phyloP scores from a whole-genome alignment of 2,888 invertebrate species.

The Alloplasta piceator region DNA sequence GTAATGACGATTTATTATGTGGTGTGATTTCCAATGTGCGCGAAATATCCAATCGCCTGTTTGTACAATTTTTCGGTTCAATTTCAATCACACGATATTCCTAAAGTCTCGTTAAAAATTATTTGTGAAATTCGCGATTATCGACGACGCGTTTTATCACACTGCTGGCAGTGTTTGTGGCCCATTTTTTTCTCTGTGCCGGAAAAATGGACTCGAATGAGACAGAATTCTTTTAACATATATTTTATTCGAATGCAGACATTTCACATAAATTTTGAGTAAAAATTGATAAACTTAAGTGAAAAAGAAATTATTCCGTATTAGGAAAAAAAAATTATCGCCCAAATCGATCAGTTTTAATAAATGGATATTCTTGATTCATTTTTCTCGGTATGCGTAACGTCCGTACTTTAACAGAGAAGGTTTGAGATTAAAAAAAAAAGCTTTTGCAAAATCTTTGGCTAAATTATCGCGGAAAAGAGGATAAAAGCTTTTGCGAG shows the following conservation, averaged over 20 bases:
- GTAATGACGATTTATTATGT: conserved; percentile 15
- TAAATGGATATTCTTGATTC: too few species aligned
- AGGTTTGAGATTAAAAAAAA: too few species aligned
- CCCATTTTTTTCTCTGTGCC: conserved; percentile 40
- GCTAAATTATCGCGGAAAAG: too few species aligned
- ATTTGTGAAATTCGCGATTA: conserved; percentile 9
- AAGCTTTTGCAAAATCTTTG: too few species aligned
- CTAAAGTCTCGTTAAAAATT: neutral
- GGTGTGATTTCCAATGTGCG: conserved; percentile 53
- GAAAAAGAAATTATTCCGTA: too few species aligned
- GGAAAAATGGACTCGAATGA: neutral
- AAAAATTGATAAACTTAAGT: too few species aligned
- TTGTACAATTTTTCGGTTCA: neutral
- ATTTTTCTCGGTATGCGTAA: too few species aligned
- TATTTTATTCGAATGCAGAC: conserved; percentile 33
- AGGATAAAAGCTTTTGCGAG: too few species aligned
- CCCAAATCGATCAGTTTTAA: too few species aligned
- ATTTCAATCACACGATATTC: neutral
- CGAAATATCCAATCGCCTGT: conserved; percentile 62
- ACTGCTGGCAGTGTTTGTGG: conserved; percentile 79
- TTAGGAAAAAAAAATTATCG: too few species aligned
- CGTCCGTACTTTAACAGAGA: too few species aligned
- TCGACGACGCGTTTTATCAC: conserved; percentile 68
- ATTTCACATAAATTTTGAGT: neutral
- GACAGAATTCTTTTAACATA: conserved; percentile 5